Conservation (phyloP, 2,113 vertebrate genomes). For the Fukomys damarensis region DNA sequence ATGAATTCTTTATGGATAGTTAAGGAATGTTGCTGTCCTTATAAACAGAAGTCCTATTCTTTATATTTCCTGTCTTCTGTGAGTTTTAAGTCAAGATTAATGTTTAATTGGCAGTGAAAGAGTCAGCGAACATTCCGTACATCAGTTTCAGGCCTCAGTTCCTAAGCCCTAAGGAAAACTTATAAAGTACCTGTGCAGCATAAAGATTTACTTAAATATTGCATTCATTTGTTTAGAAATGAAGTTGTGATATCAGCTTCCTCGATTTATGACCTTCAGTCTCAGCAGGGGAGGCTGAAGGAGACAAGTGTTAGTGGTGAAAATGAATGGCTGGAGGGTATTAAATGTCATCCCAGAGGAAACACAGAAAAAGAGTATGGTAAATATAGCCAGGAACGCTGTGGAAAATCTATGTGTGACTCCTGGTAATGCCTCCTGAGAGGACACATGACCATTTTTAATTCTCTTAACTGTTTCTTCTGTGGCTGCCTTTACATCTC, state of each 20-base stretch:
- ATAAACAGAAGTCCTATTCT: conserved; percentile 45
- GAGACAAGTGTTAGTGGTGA: background rate
- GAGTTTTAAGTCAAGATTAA: conserved; percentile 57
- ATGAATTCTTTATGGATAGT: conserved; percentile 21
- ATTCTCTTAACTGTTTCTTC: background rate
- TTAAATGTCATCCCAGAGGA: conserved; percentile 8
- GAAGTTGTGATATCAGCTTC: background rate
- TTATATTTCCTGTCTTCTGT: conserved; percentile 13
- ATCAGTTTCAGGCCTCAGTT: background rate
- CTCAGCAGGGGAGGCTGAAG: background rate
- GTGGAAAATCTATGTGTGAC: background rate
- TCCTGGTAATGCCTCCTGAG: background rate
- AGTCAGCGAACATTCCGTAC: background rate
- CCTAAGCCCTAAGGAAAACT: background rate
- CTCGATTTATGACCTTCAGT: background rate
- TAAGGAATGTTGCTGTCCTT: conserved; percentile 58
- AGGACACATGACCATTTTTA: background rate
- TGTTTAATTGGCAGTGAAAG: conserved; percentile 45
- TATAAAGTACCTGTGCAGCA: background rate
- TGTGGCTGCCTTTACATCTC: background rate
- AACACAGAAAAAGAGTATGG: background rate
- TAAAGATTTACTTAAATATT: background rate
- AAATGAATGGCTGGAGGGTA: background rate
- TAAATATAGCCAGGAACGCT: background rate
- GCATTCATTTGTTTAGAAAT: background rate